A percentile compares a stretch with the other conserved stretches of the same genome.
These are phyloP conservation scores for Penaeus chinensis DNA, from an alignment of 1,140 invertebrate genomes.

Conservation along the genomic window DNA sequence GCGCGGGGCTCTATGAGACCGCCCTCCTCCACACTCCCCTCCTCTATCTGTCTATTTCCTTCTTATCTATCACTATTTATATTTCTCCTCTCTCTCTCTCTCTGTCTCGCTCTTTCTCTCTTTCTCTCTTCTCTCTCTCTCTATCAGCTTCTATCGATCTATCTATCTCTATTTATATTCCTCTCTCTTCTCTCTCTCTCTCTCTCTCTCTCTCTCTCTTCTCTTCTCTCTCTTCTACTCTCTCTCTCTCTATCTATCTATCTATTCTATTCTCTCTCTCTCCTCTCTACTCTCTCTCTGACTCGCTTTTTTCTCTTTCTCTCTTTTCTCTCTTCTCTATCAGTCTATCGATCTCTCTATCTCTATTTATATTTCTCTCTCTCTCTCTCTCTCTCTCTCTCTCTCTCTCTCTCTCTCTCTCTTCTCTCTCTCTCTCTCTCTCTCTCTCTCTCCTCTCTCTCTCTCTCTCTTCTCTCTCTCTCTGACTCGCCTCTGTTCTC, in stretches of 20 bases:
- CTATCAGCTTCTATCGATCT: no score
- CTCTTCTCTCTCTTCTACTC: neutral
- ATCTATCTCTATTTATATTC: slow-evolving; percentile 11
- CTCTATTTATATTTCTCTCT: neutral
- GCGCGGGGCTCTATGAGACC: neutral
- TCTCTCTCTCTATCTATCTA: neutral
- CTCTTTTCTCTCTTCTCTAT: neutral
- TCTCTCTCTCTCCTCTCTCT: neutral
- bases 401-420: neutral
- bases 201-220: slow-evolving; percentile 22
- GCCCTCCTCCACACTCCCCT: neutral
- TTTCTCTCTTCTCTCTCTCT: neutral
- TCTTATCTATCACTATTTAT: no score
- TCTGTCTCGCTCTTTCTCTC: neutral
- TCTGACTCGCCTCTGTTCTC: no score
- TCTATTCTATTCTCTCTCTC: neutral
- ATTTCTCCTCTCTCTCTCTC: neutral
- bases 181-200: no score
- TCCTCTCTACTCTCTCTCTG: slow-evolving; percentile 13
- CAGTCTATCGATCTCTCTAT: neutral
- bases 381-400: neutral
- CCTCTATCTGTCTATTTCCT: neutral
- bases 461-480: neutral
- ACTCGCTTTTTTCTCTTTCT: neutral
- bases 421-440: neutral